Conservation (phyloP, 2,113 vertebrate genomes). For the Drymodes brunneopygia region DNA sequence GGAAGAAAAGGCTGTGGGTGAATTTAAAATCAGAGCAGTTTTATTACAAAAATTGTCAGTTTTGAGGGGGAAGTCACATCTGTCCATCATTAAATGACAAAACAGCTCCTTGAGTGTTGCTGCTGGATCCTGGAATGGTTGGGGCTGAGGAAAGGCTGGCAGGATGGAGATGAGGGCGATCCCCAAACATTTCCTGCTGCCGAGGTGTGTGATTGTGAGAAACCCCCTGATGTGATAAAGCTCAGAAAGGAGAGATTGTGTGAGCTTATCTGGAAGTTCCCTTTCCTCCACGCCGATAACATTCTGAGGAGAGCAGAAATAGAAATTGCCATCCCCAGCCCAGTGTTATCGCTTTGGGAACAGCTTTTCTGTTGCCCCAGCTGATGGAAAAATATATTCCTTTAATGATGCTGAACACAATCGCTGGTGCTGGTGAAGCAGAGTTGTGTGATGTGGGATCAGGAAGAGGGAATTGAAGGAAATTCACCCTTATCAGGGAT, state of each 20-base stretch:
- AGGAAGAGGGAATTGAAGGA: background rate
- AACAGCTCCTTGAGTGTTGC: background rate
- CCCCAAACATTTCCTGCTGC: background rate
- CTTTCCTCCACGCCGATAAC: background rate
- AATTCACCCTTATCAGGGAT: background rate
- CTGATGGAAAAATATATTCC: background rate
- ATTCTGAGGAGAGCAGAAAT: background rate
- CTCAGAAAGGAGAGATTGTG: background rate
- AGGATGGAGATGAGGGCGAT: background rate
- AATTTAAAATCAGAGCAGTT: background rate
- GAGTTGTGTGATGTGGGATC: background rate
- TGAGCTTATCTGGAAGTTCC: background rate
- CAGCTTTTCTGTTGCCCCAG: background rate
- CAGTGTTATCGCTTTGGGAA: background rate
- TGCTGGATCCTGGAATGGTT: background rate
- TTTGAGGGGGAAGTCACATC: accelerated
- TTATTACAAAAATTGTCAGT: too few species aligned
- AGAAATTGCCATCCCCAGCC: background rate
- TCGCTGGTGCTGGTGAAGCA: background rate
- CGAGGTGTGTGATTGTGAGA: background rate
- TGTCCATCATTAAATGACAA: accelerated
- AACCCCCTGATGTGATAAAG: background rate
- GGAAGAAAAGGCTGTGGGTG: background rate
- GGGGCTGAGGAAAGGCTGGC: background rate
- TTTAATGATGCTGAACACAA: background rate